Base-by-base conservation (phyloP, 2,888 invertebrate species). In the Amphipoea lucens region DNA sequence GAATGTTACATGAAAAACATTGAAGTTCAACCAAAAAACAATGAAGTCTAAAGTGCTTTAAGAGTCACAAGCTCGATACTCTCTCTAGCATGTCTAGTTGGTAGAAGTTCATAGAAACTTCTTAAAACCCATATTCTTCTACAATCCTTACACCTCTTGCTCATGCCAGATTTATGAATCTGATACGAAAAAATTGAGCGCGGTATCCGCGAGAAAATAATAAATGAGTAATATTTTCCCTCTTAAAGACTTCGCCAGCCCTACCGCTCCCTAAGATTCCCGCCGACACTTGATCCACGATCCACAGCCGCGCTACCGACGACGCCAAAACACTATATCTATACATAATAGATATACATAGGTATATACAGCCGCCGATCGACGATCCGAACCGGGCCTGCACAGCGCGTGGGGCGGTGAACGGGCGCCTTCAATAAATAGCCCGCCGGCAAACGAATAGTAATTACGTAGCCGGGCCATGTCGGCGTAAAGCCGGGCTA, bases 281-380 rank as follows among this genome's bases (percentile, higher is more conserved):
- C 82, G 79, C 75, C 83, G 89, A 86, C 86, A 84, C 88, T 87
- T 85, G 89, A 89, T 88, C 89, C 88, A 76, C 77, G 84, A 77
- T 84, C 87, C 87, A 76, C 45, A 82, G 81, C 78, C 75, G 78
- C 62, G 74, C 77, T 70, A 68, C 84, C 75, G 79, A 78, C 76
- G 81, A 87, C 83, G 76, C 75, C 77, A 72, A 78, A 79, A 79
- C 82, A 74, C 73, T 76, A 72, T 79, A 79, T 42, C 57, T 70
- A 29, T 20, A 72, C 17, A 48, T 51, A 60, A 48, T 51, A 60
- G 54, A 79, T 17, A 40, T n/a, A 42, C 1, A 2, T 40, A 40
- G 6, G 23, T 68, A 70, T 70, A 72, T 60, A 74, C 67, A 72
- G 23, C n/a, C 40, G 23, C 42, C 68, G 73, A 74, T 40, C 77